Evolutionary conservation across 2,888 invertebrate species (phyloP), one percentile per base, ranked within the genome.

Genomic region (Leptinotarsa haldemani): DNA sequence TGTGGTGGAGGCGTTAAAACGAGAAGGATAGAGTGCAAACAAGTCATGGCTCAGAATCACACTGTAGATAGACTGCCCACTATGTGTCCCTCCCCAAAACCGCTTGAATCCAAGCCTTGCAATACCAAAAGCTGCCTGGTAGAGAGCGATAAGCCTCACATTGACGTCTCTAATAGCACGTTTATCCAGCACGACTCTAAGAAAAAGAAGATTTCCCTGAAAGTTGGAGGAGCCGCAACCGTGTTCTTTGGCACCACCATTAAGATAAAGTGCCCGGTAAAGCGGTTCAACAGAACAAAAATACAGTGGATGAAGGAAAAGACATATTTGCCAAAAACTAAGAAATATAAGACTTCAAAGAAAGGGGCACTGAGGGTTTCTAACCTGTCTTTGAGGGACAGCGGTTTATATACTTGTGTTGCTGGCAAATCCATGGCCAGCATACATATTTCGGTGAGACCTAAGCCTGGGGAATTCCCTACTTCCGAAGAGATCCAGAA

Each of bases 221-320:
- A 95, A 87, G 94, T 98, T 0, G 97, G 97, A 0, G 97, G 97
- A 0, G 93, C 93, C 1, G 98, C 97, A 0, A 94, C 94, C 1
- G 93, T 98, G 65, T 97, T 95, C 89, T 93, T 94, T 82, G 97
- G 97, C 12, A 96, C 97, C 0, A 94, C 95, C 83, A 93, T 98
- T 74, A 97, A 97, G 88, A 95, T 98, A 80, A 95, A 97, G 85
- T 98, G 98, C 84, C 97, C 97, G 0, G 95, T 96, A 25, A 95
- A 95, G 85, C 93, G 94, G 48, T 93, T 91, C 86, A 93, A 94
- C 85, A 89, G 96, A 77, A 94, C 95, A 0, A 94, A 94, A 86
- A 95, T 97, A 78, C 91, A 93, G 82, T 97, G 97, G 97, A 93
- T 93, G 70, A 97, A 97, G 85, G 95, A 97, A 85, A 93, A 94